phyloP scores from a whole-genome alignment of 1,140 invertebrate genomes.

The Mycetomoellerius zeteki region DNA sequence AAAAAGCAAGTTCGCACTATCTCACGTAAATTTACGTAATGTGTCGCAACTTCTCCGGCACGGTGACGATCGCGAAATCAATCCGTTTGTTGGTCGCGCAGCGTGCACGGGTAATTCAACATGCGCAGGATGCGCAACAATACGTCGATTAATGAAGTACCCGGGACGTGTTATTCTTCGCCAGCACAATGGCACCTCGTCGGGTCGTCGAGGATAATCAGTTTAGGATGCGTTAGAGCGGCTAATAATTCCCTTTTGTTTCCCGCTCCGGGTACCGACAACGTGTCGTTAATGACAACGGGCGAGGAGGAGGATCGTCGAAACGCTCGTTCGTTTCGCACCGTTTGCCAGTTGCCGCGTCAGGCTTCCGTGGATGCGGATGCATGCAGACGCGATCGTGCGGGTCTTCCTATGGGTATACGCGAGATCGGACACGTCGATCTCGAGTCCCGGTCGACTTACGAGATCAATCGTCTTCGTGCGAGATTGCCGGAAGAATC shows the following conservation, averaged over 20 bases:
- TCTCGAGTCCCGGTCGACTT: not conserved
- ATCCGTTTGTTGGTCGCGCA: conserved; percentile 72
- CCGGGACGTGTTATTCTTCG: conserved; percentile 72
- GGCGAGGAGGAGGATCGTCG: conserved; percentile 47
- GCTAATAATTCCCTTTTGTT: conserved; percentile 81
- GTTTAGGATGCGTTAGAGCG: conserved; percentile 77
- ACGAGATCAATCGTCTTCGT: conserved; percentile 24
- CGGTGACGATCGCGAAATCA: conserved; percentile 73
- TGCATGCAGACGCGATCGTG: conserved; percentile 1
- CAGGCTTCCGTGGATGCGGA: conserved; percentile 26
- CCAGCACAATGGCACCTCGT: conserved; percentile 73
- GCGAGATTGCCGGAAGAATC: conserved; percentile 10
- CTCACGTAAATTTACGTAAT: conserved; percentile 30
- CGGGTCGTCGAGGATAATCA: conserved; percentile 76
- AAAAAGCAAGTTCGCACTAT: conserved; percentile 1
- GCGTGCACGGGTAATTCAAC: conserved; percentile 45
- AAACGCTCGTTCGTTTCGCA: conserved; percentile 45
- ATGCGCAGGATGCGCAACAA: conserved; percentile 68
- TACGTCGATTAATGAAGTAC: conserved; percentile 80
- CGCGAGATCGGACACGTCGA: conserved; percentile 9
- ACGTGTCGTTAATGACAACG: conserved; percentile 72
- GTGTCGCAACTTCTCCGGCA: conserved; percentile 1
- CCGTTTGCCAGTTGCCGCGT: conserved; percentile 45
- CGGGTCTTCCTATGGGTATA: not conserved
- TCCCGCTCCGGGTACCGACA: conserved; percentile 39